Percentiles rank a stretch among this genome's conserved stretches.
These are phyloP conservation scores for Ditula angustiorana DNA, from an alignment of 2,888 invertebrate genomes.

Conservation along the genomic window DNA sequence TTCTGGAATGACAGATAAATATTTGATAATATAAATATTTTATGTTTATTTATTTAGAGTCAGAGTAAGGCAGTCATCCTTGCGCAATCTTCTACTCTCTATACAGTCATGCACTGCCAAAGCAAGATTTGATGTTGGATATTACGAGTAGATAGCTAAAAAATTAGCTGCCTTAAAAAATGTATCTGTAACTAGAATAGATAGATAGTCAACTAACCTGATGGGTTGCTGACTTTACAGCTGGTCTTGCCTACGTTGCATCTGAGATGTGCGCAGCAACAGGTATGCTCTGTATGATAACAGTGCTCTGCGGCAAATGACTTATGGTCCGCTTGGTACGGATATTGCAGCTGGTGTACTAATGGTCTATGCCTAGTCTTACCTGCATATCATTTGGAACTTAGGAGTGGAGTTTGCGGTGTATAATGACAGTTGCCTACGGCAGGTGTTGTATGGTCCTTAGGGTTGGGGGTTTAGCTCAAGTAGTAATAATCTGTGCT, in stretches of 20 bases:
- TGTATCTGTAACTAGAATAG: no score
- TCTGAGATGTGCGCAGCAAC: neutral
- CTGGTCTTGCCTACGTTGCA: neutral
- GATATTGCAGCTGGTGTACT: no score
- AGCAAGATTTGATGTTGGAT: no score
- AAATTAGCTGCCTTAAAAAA: no score
- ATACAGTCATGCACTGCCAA: no score
- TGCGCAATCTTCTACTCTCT: no score
- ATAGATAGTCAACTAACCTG: no score
- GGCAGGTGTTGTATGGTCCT: neutral
- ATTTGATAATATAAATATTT: neutral
- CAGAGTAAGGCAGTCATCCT: no score
- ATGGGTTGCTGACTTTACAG: no score
- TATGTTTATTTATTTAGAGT: no score
- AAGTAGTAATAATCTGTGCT: neutral
- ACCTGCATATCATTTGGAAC: neutral
- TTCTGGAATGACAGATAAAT: slow-evolving; percentile 52
- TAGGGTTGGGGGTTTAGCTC: neutral
- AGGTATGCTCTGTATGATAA: slow-evolving; percentile 10
- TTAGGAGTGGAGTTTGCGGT: neutral
- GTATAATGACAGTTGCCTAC: neutral
- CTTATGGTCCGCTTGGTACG: neutral
- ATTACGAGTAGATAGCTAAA: no score
- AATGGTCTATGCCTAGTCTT: no score
- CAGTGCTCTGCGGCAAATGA: neutral